These are phyloP conservation scores for Typhlichthys eigenmanni DNA, from an alignment of 2,797 vertebrate species.

Conservation along the genomic window DNA sequence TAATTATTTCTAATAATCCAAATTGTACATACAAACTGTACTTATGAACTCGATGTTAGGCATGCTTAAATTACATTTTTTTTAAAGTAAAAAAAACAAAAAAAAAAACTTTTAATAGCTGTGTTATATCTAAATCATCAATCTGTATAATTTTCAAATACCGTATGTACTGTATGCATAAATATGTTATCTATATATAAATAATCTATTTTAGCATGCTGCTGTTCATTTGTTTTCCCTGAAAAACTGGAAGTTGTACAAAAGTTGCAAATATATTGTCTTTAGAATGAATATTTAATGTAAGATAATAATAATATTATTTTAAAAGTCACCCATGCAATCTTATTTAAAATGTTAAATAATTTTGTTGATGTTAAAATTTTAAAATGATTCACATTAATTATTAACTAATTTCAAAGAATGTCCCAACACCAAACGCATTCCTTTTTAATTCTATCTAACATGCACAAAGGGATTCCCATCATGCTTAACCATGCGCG, in stretches of 20 bases:
- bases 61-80: neutral
- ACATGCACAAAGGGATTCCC: conserved; percentile 16
- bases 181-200: too few species aligned
- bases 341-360: too few species aligned
- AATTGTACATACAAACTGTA: too few species aligned
- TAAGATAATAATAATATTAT: neutral
- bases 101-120: neutral
- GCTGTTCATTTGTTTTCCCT: neutral
- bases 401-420: neutral
- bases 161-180: too few species aligned
- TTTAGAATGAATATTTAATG: neutral
- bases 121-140: neutral
- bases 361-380: too few species aligned
- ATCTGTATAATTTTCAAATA: neutral
- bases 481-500: neutral
- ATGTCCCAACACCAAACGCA: neutral
- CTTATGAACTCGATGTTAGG: neutral
- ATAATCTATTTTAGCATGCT: too few species aligned
- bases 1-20: too few species aligned
- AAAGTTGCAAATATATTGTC: too few species aligned
- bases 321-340: too few species aligned
- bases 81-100: too few species aligned
- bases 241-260: too few species aligned
- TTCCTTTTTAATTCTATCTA: neutral
- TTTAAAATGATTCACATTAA: too few species aligned